These are phyloP conservation scores for Dryas iulia DNA, from an alignment of 1,140 invertebrate genomes.

Conservation along the genomic window DNA sequence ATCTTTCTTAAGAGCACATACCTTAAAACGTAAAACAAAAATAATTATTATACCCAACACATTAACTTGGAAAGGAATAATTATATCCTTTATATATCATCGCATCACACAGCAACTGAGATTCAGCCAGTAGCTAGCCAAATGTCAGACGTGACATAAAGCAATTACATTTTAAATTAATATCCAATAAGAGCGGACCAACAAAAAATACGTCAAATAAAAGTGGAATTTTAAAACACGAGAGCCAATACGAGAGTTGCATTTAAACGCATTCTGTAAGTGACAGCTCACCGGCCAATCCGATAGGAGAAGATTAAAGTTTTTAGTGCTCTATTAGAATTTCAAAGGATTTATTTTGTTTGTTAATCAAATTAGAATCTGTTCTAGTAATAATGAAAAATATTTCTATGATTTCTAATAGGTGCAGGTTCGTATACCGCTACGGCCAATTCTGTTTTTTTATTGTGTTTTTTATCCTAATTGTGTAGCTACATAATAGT, in stretches of 20 bases:
- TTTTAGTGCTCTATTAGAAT: constrained; percentile 50
- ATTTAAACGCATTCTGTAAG: constrained; percentile 61
- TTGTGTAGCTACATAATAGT: too few species aligned
- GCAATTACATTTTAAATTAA: constrained; percentile 6
- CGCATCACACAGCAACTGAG: neutral
- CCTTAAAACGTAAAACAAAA: too few species aligned
- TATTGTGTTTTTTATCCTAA: too few species aligned
- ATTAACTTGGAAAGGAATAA: too few species aligned
- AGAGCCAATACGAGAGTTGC: constrained; percentile 58
- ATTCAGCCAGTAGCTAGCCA: neutral
- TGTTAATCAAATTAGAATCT: constrained; percentile 7
- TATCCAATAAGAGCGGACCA: constrained; percentile 12
- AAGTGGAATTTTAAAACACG: constrained; percentile 49
- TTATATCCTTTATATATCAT: too few species aligned
- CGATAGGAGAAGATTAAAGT: constrained; percentile 64
- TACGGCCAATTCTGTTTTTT: too few species aligned
- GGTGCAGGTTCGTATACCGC: too few species aligned
- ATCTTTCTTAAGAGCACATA: too few species aligned
- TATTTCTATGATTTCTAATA: too few species aligned
- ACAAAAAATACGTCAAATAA: constrained; percentile 36
- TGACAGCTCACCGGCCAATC: constrained; percentile 67
- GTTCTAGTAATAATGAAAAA: neutral
- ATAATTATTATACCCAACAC: too few species aligned
- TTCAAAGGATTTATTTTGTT: constrained; percentile 52
- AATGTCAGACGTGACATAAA: neutral